Conservation (phyloP, 2,888 invertebrate genomes). For the Lepidonotus clava region DNA sequence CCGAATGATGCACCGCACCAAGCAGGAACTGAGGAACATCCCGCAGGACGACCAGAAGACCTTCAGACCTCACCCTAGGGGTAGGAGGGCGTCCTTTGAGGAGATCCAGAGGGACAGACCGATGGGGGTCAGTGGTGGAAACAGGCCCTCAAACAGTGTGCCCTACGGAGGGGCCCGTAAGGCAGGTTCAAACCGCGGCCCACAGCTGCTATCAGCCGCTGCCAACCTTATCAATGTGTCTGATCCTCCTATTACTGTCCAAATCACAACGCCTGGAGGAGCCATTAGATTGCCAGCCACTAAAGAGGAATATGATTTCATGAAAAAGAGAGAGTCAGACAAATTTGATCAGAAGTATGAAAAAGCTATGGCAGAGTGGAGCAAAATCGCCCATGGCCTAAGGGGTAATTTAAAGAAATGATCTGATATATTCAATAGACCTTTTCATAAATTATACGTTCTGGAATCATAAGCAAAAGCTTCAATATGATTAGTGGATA, state of each 20-base stretch:
- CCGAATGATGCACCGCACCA: background rate
- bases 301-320: background rate
- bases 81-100: background rate
- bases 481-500: too few relatives aligned
- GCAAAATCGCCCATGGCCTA: background rate
- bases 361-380: background rate
- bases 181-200: background rate
- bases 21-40: background rate
- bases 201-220: background rate
- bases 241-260: background rate
- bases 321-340: background rate
- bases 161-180: background rate
- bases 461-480: too few relatives aligned
- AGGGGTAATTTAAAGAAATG: too few relatives aligned
- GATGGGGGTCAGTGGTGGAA: too few relatives aligned
- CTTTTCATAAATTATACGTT: too few relatives aligned
- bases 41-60: background rate
- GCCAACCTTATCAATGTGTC: too few relatives aligned
- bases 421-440: too few relatives aligned
- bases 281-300: background rate
- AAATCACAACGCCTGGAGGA: too few relatives aligned
- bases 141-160: background rate
- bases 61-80: too few relatives aligned
- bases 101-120: background rate
- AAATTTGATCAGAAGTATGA: background rate